Evolutionary conservation across 2,113 vertebrate genomes (phyloP).

Genomic region (Litocranius walleri): DNA sequence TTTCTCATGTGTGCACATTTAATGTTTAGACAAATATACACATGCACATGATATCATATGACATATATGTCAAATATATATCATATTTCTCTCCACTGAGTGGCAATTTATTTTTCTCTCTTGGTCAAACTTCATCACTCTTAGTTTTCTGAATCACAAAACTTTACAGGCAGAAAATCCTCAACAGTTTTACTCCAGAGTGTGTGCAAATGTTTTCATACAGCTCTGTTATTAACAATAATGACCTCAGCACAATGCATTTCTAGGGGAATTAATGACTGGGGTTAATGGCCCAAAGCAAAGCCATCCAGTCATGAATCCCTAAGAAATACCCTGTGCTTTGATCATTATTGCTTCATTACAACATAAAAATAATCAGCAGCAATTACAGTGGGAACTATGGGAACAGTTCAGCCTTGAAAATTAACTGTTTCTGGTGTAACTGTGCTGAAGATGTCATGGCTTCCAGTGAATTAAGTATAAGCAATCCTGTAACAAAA

Average conservation of each 20-base stretch:
- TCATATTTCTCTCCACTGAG: not conserved
- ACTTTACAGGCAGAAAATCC: constrained; percentile 56
- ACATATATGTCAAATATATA: not conserved
- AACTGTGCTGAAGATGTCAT: not conserved
- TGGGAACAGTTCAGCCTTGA: constrained; percentile 47
- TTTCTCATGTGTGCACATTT: not conserved
- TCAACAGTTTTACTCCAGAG: constrained; percentile 57
- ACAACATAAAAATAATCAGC: constrained; percentile 77
- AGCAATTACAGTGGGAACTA: constrained; percentile 60
- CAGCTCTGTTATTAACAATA: constrained; percentile 71
- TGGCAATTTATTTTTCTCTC: not conserved
- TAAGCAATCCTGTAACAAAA: not conserved
- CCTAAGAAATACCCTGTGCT: constrained; percentile 70
- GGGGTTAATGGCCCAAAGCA: constrained; percentile 71
- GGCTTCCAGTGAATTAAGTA: not conserved
- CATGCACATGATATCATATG: not conserved
- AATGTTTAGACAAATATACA: not conserved
- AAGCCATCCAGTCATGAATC: constrained; percentile 75
- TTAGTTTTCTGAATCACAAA: constrained; percentile 35
- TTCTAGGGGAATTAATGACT: constrained; percentile 74
- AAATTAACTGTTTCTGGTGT: constrained; percentile 66
- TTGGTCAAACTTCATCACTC: not conserved
- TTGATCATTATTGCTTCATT: constrained; percentile 77
- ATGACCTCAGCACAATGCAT: constrained; percentile 66
- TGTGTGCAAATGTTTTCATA: constrained; percentile 64